Conservation (phyloP, 2,797 vertebrate genomes). For the Neosilurus hyrtlii region DNA sequence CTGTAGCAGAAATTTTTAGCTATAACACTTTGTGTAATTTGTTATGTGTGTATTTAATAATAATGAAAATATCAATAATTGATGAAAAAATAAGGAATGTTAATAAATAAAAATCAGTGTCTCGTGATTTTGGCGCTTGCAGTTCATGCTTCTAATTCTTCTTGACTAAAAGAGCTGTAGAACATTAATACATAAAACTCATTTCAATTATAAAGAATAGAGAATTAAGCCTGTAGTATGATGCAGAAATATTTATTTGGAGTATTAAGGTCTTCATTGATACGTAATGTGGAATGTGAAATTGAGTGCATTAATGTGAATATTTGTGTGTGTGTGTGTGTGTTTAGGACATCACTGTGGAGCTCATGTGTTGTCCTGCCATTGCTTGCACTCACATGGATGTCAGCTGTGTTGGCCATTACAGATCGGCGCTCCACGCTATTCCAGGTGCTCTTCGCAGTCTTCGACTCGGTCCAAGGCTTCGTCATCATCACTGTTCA, state of each 20-base stretch:
- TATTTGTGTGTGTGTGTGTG: slow-evolving; percentile 33
- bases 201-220: background rate
- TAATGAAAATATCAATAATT: background rate
- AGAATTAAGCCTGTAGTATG: background rate
- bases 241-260: background rate
- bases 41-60: background rate
- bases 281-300: background rate
- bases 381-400: slow-evolving; percentile 96
- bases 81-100: background rate
- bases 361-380: slow-evolving; percentile 99
- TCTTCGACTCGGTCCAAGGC: slow-evolving; percentile 96
- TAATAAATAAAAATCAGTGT: background rate
- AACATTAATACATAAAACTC: background rate
- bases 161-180: background rate
- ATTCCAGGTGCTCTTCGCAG: slow-evolving; percentile 96
- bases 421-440: slow-evolving; percentile 96
- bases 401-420: slow-evolving; percentile 97
- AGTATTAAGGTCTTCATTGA: background rate
- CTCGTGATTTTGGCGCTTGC: background rate
- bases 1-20: background rate
- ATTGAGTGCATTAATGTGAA: background rate
- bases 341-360: slow-evolving; percentile 94
- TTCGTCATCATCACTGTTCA: slow-evolving; percentile 97
- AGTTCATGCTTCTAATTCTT: background rate
- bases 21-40: background rate